Base-by-base conservation (phyloP, 2,113 vertebrate species). In the Phainopepla nitens region DNA sequence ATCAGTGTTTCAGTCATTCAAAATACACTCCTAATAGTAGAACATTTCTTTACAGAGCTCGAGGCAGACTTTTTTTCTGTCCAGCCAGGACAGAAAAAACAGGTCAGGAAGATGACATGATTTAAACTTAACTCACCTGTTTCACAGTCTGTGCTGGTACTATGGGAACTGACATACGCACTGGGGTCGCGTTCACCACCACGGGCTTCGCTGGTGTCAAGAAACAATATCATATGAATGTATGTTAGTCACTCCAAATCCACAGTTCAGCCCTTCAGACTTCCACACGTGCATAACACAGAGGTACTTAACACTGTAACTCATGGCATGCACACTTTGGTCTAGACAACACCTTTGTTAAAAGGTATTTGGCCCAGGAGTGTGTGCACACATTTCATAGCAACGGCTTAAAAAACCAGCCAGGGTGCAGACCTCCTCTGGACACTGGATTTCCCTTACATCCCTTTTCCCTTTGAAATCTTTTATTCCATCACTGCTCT, bases 81-180 rank as follows among this genome's bases (percentile, higher is more conserved):
- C 35, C 72, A 87, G 31, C 12, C 78, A 73, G n/a, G n/a, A n/a
- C n/a, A n/a, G n/a, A n/a, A n/a, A n/a, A 57, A 88, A 14, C 28
- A 27, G 75, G 35, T 35, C 23, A 45, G 50, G 57, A 82, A 64
- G 15, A 86, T 24, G 3, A 33, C 18, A 18, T 3, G 28, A 76
- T 25, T 60, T 28, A n/a, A 4, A 21, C 16, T 77, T 28, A 42
- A 88, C 98, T 98, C 82, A 99, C 99, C 98, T 99, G 99, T 96
- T 99, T 99, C 71, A 99, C 98, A 71, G 98, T 97, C 97, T 99
- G 99, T 36, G 99, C 98, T 56, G 98, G 98, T 66, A 99, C 98
- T 27, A 99, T 98, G 15, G 99, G 99, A 82, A 99, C 99, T 16
- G 99, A 99, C 99, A 99, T 99, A 96, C 99, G 98, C 66, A 99